Percentiles rank a stretch among this genome's conserved stretches.
Conservation (phyloP, 2,888 invertebrate genomes). For the Rhaphigaster nebulosa region DNA sequence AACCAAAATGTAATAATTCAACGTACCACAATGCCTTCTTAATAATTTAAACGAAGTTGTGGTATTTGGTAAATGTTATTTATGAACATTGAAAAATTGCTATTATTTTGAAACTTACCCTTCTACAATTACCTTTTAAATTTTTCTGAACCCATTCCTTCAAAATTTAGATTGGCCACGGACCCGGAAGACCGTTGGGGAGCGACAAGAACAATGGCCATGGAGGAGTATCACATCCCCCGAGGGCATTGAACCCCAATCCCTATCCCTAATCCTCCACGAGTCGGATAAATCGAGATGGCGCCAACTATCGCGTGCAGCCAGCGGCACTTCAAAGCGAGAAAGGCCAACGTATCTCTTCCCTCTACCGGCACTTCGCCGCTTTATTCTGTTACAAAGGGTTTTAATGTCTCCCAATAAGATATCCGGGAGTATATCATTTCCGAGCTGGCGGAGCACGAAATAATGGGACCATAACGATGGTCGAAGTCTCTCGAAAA, state of each 20-base stretch:
- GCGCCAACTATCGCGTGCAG: constrained; percentile 51
- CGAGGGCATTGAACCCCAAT: constrained; percentile 1
- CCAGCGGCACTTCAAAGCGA: constrained; percentile 49
- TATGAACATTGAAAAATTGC: too few species aligned
- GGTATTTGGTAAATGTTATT: too few species aligned
- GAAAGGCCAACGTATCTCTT: background rate
- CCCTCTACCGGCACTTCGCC: background rate
- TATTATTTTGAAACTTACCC: too few species aligned
- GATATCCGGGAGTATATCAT: constrained; percentile 15
- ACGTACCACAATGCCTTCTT: too few species aligned
- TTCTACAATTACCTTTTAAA: background rate
- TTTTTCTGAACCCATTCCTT: background rate
- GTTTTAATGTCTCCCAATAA: constrained; percentile 8
- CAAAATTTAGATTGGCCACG: background rate
- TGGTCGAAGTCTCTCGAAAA: background rate
- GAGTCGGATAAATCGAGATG: constrained; percentile 24
- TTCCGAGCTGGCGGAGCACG: background rate
- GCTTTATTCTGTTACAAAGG: constrained; percentile 40
- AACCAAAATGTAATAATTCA: too few species aligned
- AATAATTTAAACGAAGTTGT: too few species aligned
- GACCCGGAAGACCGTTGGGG: background rate
- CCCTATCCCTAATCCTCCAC: constrained; percentile 47
- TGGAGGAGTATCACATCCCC: background rate
- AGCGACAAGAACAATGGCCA: background rate
- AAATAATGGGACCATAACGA: background rate